phyloP scores from a whole-genome alignment of 2,113 vertebrate species.

The Oreochromis niloticus region DNA sequence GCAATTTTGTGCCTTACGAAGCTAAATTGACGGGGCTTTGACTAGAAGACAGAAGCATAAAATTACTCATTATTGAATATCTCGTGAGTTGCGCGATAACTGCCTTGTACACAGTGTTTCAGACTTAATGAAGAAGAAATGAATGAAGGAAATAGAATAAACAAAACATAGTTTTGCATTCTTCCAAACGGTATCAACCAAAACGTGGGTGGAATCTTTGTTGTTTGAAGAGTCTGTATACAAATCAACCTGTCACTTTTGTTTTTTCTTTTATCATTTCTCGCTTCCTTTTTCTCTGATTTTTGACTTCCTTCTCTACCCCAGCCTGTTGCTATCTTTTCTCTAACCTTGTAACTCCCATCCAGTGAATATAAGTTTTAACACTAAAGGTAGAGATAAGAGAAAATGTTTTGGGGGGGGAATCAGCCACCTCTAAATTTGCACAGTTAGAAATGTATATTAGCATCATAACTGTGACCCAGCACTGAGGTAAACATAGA shows the following conservation, averaged over 20 bases:
- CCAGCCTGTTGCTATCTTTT: neutral
- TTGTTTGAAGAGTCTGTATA: neutral
- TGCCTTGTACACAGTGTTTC: neutral
- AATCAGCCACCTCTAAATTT: neutral
- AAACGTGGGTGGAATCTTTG: neutral
- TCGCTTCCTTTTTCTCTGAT: neutral
- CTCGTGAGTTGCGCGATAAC: slow-evolving; percentile 11
- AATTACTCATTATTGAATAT: slow-evolving; percentile 44
- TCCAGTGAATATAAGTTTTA: neutral
- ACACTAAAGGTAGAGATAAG: neutral
- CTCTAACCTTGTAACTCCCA: neutral
- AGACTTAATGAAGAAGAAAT: slow-evolving; percentile 12
- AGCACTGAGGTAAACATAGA: neutral
- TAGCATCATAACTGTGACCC: neutral
- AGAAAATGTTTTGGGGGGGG: neutral
- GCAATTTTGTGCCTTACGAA: slow-evolving; percentile 46
- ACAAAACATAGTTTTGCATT: neutral
- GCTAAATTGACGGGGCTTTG: slow-evolving; percentile 45
- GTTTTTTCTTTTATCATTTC: neutral
- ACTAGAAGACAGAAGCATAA: slow-evolving; percentile 33
- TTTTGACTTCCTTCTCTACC: neutral
- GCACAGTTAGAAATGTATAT: neutral
- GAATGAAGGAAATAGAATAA: slow-evolving; percentile 24
- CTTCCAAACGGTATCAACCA: neutral
- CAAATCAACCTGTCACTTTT: neutral